Conservation (phyloP, 1,140 invertebrate genomes). For the Neodiprion lecontei region DNA sequence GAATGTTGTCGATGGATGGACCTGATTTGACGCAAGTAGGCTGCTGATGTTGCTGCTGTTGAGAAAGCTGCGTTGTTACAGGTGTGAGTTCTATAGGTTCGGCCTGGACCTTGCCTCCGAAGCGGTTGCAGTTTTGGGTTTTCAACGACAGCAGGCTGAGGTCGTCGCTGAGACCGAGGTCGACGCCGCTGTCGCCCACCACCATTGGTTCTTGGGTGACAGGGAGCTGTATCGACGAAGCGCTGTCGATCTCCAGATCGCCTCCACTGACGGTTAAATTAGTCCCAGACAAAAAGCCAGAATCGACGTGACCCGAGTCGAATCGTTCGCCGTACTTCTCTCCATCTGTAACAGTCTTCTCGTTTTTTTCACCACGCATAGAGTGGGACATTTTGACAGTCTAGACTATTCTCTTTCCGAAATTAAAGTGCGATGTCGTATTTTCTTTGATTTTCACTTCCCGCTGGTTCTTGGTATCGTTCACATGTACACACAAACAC, state of each 20-base stretch:
- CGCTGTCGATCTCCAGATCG: slow-evolving; percentile 16
- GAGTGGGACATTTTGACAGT: slow-evolving; percentile 37
- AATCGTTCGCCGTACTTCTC: slow-evolving; percentile 16
- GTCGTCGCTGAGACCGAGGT: slow-evolving; percentile 61
- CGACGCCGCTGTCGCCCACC: slow-evolving; percentile 60
- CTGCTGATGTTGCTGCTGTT: slow-evolving; percentile 8
- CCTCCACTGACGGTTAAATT: slow-evolving; percentile 52
- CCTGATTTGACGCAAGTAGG: neutral
- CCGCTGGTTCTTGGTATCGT: neutral
- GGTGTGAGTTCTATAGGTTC: slow-evolving; percentile 34
- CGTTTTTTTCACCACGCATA: slow-evolving; percentile 19
- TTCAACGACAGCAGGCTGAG: slow-evolving; percentile 62
- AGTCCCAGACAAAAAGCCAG: slow-evolving; percentile 66
- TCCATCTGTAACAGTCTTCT: slow-evolving; percentile 37
- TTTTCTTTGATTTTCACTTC: neutral
- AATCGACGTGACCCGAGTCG: slow-evolving; percentile 47
- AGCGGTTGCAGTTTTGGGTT: slow-evolving; percentile 35
- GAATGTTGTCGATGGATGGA: neutral
- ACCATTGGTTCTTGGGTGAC: slow-evolving; percentile 50
- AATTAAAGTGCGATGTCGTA: neutral
- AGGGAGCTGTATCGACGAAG: neutral
- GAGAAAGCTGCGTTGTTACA: slow-evolving; percentile 16
- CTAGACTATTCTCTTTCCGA: neutral
- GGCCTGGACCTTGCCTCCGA: slow-evolving; percentile 33
- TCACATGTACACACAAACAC: neutral